Evolutionary conservation across 1,140 invertebrate species (phyloP).

Genomic region (Eciton burchellii): DNA sequence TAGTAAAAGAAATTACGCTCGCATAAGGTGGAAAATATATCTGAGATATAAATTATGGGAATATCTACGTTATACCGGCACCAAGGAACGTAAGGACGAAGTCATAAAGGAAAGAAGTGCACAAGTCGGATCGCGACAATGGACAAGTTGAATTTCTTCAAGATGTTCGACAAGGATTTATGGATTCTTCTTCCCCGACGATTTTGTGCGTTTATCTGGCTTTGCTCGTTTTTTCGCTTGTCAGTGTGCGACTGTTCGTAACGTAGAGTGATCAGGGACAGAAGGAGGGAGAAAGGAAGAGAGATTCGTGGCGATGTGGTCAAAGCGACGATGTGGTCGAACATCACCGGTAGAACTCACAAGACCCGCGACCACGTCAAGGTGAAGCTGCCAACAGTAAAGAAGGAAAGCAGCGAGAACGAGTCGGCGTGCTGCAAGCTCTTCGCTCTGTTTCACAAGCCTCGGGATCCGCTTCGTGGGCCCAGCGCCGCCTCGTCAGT

Average conservation of each 20-base stretch:
- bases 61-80: not conserved
- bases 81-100: not conserved
- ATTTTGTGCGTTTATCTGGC: not conserved
- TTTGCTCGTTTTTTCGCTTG: not conserved
- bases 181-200: not conserved
- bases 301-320: slow-evolving; percentile 47
- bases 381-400: slow-evolving; percentile 60
- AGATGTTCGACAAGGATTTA: not conserved
- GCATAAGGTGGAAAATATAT: not conserved
- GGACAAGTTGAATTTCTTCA: not conserved
- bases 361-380: slow-evolving; percentile 48
- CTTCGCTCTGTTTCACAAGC: slow-evolving; percentile 65
- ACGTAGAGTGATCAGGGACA: slow-evolving; percentile 10
- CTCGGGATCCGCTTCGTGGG: slow-evolving; percentile 75
- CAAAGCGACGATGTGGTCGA: slow-evolving; percentile 4
- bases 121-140: not conserved
- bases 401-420: slow-evolving; percentile 34
- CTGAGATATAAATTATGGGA: not conserved
- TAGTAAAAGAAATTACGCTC: not conserved
- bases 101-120: not conserved
- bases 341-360: slow-evolving; percentile 33
- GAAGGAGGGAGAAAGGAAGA: no score
- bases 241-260: not conserved
- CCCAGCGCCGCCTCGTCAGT: slow-evolving; percentile 80
- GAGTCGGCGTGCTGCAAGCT: slow-evolving; percentile 62